Evolutionary conservation across 2,113 vertebrate genomes (phyloP), one percentile per base, ranked within the genome.

Genomic region (Ciconia stormi): DNA sequence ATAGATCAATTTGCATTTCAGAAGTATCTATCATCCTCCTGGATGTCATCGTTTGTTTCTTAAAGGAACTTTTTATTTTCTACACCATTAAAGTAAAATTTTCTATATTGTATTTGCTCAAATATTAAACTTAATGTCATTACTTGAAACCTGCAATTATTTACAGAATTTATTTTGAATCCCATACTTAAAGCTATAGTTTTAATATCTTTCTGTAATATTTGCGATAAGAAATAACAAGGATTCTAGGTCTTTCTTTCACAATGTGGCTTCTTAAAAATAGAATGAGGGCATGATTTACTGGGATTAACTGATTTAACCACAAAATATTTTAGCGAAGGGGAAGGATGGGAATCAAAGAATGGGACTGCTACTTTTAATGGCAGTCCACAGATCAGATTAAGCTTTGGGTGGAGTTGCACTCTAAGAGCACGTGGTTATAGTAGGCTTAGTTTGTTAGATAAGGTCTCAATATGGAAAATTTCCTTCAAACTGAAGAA

Each of bases 41-140:
- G 50, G 46, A 71, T 53, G 36, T 56, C 53, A 23, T 36, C 15
- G 36, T 62, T 94, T 94, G 38, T 97, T 98, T 95, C 95, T 90
- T 63, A 84, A 69, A 90, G 80, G 81, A 97, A 96, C 83, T 85
- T 72, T 32, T 9, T 87, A 23, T 92, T 84, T 87, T 92, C 56
- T 95, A 82, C 18, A 49, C 21, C 42, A 78, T 87, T 58, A n/a
- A 89, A 86, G 22, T 79, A 87, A 95, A 58, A 36, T 84, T 91
- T 89, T 77, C 67, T 69, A 2, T 74, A 49, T 34, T 79, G 27
- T 86, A 26, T 97, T 93, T 96, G 16, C 46, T 95, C 34, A 82
- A 58, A 46, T 94, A 84, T 29, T 92, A 47, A 89, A 85, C n/a
- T 66, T 73, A 62, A 52, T 65, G 29, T 65, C 14, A 40, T 58